These are phyloP conservation scores for Iselma pallidipennis DNA, from an alignment of 2,888 invertebrate genomes.

Conservation along the genomic window DNA sequence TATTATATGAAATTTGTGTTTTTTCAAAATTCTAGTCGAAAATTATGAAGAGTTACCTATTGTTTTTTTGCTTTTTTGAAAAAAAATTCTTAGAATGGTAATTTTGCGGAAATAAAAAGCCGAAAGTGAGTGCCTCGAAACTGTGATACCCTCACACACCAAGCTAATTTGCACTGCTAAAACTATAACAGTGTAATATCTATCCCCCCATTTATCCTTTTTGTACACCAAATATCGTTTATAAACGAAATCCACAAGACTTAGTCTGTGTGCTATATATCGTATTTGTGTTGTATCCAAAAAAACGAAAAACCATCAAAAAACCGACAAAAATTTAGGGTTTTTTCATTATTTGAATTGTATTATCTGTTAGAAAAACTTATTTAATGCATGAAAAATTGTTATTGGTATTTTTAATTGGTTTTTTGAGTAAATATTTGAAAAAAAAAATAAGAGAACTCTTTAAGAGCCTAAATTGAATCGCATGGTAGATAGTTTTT, in stretches of 20 bases:
- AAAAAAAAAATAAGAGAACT: constrained; percentile 16
- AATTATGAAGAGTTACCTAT: constrained; percentile 29
- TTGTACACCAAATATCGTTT: constrained; percentile 25
- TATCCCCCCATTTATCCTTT: constrained; percentile 22
- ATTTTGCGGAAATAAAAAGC: constrained; percentile 44
- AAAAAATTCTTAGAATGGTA: constrained; percentile 33
- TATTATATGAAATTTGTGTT: background rate
- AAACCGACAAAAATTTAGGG: no score
- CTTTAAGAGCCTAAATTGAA: constrained; percentile 49
- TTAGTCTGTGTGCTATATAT: constrained; percentile 15
- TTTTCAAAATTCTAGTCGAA: constrained; percentile 46
- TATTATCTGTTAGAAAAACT: constrained; percentile 21
- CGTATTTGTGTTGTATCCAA: constrained; percentile 11
- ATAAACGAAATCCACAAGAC: constrained; percentile 18
- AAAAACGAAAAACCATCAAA: constrained; percentile 6
- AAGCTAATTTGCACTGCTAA: constrained; percentile 46
- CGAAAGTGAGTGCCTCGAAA: constrained; percentile 56
- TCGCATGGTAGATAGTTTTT: constrained; percentile 55
- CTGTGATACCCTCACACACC: constrained; percentile 55
- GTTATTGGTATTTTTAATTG: constrained; percentile 4
- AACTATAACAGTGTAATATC: constrained; percentile 34
- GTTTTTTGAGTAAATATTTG: constrained; percentile 19
- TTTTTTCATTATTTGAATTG: constrained; percentile 20
- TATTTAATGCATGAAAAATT: constrained; percentile 2
- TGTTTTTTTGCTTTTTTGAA: constrained; percentile 26